Evolutionary conservation across 2,888 invertebrate genomes (phyloP).

Genomic region (Andrena camellia): DNA sequence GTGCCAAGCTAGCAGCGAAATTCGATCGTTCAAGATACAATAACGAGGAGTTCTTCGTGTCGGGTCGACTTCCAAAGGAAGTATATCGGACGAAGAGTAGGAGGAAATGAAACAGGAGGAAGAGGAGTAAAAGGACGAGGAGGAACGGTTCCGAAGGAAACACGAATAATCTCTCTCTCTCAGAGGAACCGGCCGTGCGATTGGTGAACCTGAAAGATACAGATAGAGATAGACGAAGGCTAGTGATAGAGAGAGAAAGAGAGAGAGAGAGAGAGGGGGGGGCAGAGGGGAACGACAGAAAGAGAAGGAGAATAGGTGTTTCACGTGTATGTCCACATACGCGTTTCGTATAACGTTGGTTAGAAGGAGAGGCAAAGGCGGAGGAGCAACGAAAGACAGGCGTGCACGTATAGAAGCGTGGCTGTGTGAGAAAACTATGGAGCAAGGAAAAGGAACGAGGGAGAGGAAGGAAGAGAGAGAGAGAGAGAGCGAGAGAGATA

Average conservation of each 20-base stretch:
- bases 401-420: constrained; percentile 43
- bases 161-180: constrained; percentile 46
- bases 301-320: constrained; percentile 28
- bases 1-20: constrained; percentile 15
- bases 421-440: constrained; percentile 54
- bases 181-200: constrained; percentile 43
- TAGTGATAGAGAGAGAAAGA: constrained; percentile 12
- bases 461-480: constrained; percentile 51
- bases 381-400: constrained; percentile 52
- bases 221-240: constrained; percentile 58
- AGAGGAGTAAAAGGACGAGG: constrained; percentile 45
- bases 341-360: constrained; percentile 19
- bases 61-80: constrained; percentile 41
- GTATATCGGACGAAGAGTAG: constrained; percentile 32
- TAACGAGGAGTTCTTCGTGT: constrained; percentile 58
- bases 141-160: constrained; percentile 54
- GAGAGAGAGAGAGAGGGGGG: constrained; percentile 13
- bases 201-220: constrained; percentile 46
- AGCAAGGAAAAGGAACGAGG: constrained; percentile 49
- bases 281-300: constrained; percentile 8
- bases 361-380: constrained; percentile 29
- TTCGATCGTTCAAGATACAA: constrained; percentile 57
- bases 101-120: constrained; percentile 41
- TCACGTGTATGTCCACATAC: constrained; percentile 36
- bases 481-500: constrained; percentile 51